A percentile compares a stretch with the other conserved stretches of the same genome.
These are phyloP conservation scores for Lathamus discolor DNA, from an alignment of 2,113 vertebrate species.

Conservation along the genomic window DNA sequence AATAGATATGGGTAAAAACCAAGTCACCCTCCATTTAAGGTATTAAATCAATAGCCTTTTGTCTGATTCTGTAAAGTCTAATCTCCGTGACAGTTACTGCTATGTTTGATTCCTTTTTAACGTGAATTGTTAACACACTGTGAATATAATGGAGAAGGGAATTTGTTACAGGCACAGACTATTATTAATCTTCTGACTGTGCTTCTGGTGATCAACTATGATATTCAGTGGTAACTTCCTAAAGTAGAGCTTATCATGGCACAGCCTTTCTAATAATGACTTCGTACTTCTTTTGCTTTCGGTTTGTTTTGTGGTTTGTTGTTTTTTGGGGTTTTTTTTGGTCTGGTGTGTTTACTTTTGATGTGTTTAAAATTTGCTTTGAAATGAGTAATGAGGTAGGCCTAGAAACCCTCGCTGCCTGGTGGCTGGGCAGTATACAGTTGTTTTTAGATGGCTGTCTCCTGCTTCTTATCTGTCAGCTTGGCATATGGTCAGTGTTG, in stretches of 20 bases:
- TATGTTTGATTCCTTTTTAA: constrained; percentile 23
- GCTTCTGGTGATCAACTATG: not conserved
- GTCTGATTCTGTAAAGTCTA: constrained; percentile 19
- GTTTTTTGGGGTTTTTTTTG: not conserved
- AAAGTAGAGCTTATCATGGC: not conserved
- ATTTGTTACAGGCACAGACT: not conserved
- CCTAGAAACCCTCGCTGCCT: not conserved
- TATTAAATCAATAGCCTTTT: constrained; percentile 20
- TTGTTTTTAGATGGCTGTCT: constrained; percentile 42
- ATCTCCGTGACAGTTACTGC: not conserved
- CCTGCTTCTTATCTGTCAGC: constrained; percentile 31
- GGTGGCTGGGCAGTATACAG: not conserved
- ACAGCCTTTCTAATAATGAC: not conserved
- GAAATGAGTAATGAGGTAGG: constrained; percentile 17
- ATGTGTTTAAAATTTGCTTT: constrained; percentile 8
- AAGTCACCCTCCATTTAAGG: not conserved
- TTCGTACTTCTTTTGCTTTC: not conserved
- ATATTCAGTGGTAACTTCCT: not conserved
- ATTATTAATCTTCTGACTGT: not conserved
- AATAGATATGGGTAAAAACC: not conserved
- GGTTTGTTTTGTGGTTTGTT: not conserved
- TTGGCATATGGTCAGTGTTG: constrained; percentile 39
- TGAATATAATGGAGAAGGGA: constrained; percentile 8
- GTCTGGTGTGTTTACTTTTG: not conserved
- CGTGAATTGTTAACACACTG: constrained; percentile 9